A percentile compares a stretch with the other conserved stretches of the same genome.
phyloP scores from a whole-genome alignment of 2,797 vertebrate genomes.

The Fringilla coelebs region DNA sequence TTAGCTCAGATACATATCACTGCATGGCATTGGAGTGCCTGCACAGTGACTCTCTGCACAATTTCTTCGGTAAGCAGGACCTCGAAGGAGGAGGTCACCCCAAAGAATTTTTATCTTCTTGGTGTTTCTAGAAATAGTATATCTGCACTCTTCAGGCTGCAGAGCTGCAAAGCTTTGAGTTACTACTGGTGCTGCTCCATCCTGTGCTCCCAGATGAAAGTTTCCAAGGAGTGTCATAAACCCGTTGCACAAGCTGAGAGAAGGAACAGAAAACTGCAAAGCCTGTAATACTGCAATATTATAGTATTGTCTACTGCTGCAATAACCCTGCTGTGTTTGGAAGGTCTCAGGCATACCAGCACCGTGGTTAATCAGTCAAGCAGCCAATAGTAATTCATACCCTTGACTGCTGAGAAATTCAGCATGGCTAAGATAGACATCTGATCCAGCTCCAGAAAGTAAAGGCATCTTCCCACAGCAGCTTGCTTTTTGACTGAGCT shows the following conservation, averaged over 20 bases:
- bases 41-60: neutral
- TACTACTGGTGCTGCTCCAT: neutral
- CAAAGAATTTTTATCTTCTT: neutral
- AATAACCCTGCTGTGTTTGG: slow-evolving; percentile 39
- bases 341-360: slow-evolving; percentile 22
- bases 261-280: neutral
- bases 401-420: slow-evolving; percentile 18
- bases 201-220: neutral
- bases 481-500: neutral
- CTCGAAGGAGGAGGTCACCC: neutral
- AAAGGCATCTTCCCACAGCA: neutral
- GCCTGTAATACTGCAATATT: neutral
- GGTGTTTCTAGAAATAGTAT: neutral
- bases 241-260: neutral
- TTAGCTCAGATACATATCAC: neutral
- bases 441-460: neutral
- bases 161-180: neutral
- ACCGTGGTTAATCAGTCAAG: slow-evolving; percentile 5
- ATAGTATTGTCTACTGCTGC: neutral
- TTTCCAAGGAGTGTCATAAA: neutral
- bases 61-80: neutral
- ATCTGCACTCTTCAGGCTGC: neutral
- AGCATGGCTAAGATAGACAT: neutral
- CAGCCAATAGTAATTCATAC: slow-evolving; percentile 3
- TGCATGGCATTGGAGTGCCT: neutral